A percentile compares a stretch with the other conserved stretches of the same genome.
phyloP scores from a whole-genome alignment of 2,797 vertebrate genomes.

The Pangasius krempfi region DNA sequence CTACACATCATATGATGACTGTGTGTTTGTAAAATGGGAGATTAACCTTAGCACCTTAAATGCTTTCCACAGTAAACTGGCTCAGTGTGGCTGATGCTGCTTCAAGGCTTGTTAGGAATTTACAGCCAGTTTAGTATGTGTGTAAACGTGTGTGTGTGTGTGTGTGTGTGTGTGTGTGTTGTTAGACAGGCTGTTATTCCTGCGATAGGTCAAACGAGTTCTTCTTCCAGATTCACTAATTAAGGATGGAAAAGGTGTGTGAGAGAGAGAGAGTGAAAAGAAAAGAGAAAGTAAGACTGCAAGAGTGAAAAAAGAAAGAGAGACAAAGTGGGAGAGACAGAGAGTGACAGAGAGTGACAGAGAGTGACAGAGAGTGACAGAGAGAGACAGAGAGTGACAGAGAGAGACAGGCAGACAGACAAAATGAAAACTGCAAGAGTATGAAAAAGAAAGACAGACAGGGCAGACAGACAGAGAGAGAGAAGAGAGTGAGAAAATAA shows the following conservation, averaged over 20 bases:
- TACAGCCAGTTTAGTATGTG: background rate
- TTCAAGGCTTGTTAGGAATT: background rate
- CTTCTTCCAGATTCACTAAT: conserved; percentile 44
- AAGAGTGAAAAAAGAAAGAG: background rate
- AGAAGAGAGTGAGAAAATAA: background rate
- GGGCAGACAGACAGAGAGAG: background rate
- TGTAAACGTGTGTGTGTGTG: conserved; percentile 3
- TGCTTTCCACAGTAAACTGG: background rate
- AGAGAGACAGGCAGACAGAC: background rate
- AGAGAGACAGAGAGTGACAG: background rate
- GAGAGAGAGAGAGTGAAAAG: background rate
- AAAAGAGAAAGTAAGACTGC: background rate
- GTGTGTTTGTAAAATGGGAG: background rate
- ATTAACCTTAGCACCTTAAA: background rate
- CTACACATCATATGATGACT: background rate
- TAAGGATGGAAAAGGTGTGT: conserved; percentile 34
- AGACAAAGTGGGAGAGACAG: background rate
- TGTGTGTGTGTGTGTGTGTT: background rate
- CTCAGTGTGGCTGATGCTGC: background rate
- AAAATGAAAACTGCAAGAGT: background rate
- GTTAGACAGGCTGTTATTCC: background rate
- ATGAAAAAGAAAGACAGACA: background rate
- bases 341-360: background rate
- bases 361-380: background rate
- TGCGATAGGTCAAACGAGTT: background rate